phyloP scores from a whole-genome alignment of 2,113 vertebrate species.

The Xerus inauris region DNA sequence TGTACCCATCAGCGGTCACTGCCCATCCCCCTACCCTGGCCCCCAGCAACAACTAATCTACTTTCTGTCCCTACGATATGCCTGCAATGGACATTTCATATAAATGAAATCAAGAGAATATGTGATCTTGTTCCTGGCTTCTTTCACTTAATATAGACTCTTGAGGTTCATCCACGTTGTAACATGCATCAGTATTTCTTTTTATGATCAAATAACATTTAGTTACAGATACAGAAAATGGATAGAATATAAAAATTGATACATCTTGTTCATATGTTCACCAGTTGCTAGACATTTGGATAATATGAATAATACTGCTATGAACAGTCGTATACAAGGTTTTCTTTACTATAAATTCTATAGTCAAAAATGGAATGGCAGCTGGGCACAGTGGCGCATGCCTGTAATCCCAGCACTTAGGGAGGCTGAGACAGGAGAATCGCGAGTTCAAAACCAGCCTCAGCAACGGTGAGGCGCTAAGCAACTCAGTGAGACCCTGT shows the following conservation, averaged over 20 bases:
- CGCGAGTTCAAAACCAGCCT: too few species aligned
- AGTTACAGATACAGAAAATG: neutral
- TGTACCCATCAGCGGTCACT: neutral
- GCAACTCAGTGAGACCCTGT: too few species aligned
- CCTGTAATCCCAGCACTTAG: too few species aligned
- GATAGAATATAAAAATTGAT: neutral
- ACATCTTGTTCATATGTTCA: neutral
- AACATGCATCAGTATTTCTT: neutral
- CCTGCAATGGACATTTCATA: neutral
- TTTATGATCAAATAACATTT: neutral
- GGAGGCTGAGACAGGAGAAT: too few species aligned
- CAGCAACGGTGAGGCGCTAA: too few species aligned
- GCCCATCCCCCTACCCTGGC: neutral
- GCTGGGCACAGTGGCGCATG: too few species aligned
- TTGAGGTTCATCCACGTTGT: neutral
- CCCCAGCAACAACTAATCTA: neutral
- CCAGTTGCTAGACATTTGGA: neutral
- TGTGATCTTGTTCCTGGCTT: neutral
- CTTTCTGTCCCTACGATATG: neutral
- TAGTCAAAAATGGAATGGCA: constrained; percentile 1
- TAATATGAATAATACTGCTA: neutral
- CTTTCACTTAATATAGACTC: neutral
- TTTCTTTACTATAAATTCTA: constrained; percentile 13
- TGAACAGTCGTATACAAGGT: neutral
- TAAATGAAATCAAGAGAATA: neutral